Evolutionary conservation across 2,113 vertebrate species (phyloP), one percentile per base, ranked within the genome.

Genomic region (Zosterops pallidus): DNA sequence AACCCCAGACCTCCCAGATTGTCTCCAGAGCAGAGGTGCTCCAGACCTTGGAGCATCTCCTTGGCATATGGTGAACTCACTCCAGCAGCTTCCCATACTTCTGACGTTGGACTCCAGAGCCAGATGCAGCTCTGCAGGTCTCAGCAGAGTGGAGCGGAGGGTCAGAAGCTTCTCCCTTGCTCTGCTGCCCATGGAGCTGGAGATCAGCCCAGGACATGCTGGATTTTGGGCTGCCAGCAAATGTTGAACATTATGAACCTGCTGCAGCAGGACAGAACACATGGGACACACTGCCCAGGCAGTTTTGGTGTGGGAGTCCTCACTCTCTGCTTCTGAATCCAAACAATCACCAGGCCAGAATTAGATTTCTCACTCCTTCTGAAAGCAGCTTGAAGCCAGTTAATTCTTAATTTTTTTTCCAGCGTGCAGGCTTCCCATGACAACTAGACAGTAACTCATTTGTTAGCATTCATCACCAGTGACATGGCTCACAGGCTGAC

Each of bases 381-480:
- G 57, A 70, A 78, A 82, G 91, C 83, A 44, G 89, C 93, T 85
- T 11, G 55, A 85, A 87, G 85, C 70, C 74, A 67, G 20, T 72
- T 89, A 46, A 89, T 86, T 89, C 56, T 25, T 69, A 37, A 14
- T 72, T 83, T 63, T 82, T 49, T 78, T 44, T 29, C 44, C 42
- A 15, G 39, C 8, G 8, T 83, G 64, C n/a, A 82, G 46, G 62
- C 80, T 76, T 68, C n/a, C 71, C 37, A 7, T 74, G 91, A 90
- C 91, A 92, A 60, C 18, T 39, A 52, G 91, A 93, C 91, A 89
- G 63, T 69, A 62, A 86, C 39, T 55, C 16, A 26, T 50, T 68
- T 11, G 82, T 67, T 67, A 90, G 85, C 86, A 71, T 59, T 85
- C 65, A 90, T 93, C 85, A 55, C 13, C 0, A 49, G 49, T 75